Conservation (phyloP, 2,797 vertebrate species). For the Merluccius polli region DNA sequence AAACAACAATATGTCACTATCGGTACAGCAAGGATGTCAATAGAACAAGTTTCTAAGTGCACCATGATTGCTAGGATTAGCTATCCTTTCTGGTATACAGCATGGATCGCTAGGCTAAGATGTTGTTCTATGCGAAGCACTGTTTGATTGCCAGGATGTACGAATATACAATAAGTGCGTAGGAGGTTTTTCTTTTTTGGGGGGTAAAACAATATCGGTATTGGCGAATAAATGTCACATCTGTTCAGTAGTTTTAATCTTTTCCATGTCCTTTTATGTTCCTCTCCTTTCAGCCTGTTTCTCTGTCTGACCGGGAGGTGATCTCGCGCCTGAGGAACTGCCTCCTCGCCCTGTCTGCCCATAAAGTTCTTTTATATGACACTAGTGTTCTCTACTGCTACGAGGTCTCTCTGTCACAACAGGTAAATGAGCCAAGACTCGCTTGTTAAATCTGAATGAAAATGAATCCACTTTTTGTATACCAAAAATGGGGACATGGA, state of each 20-base stretch:
- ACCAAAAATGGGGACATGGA: background rate
- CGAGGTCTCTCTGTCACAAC: constrained; percentile 86
- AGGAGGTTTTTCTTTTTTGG: too few relatives aligned
- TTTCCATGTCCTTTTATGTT: background rate
- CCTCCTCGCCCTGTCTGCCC: constrained; percentile 80
- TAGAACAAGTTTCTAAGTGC: too few relatives aligned
- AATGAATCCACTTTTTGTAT: background rate
- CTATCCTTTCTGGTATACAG: too few relatives aligned
- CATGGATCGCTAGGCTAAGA: too few relatives aligned
- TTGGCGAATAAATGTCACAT: background rate
- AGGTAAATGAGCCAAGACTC: constrained; percentile 72
- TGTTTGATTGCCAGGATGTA: too few relatives aligned
- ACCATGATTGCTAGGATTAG: too few relatives aligned
- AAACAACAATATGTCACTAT: too few relatives aligned
- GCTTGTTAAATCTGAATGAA: background rate
- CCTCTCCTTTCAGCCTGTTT: constrained; percentile 75
- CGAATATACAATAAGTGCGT: too few relatives aligned
- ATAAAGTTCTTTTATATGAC: constrained; percentile 89
- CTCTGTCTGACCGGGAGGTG: constrained; percentile 87
- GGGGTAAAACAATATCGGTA: background rate
- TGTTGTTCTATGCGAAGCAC: too few relatives aligned
- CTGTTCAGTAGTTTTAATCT: background rate
- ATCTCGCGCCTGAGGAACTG: constrained; percentile 96
- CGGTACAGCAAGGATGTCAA: too few relatives aligned
- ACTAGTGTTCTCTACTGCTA: constrained; percentile 97